A percentile compares a stretch with the other conserved stretches of the same genome.
These are phyloP conservation scores for Apodemia duryi DNA, from an alignment of 2,888 invertebrate genomes.

Conservation along the genomic window DNA sequence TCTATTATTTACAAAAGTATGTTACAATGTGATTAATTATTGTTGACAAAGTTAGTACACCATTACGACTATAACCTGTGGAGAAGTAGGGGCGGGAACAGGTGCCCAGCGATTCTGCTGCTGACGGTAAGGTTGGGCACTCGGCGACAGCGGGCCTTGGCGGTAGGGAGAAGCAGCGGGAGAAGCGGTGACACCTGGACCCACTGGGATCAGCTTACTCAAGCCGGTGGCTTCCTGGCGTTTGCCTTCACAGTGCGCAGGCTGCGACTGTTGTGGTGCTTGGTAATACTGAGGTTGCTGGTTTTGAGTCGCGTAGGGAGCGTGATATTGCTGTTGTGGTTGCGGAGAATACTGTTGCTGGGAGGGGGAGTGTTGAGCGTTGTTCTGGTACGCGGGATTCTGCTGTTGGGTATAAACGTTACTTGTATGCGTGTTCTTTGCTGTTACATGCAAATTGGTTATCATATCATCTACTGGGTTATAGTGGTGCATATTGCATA, in stretches of 20 bases:
- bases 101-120: slow-evolving; percentile 71
- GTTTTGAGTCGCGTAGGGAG: slow-evolving; percentile 31
- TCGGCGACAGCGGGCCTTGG: slow-evolving; percentile 57
- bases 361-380: slow-evolving; percentile 68
- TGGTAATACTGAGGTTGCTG: slow-evolving; percentile 36
- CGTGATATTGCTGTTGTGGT: slow-evolving; percentile 30
- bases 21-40: not conserved
- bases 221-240: slow-evolving; percentile 63
- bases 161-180: slow-evolving; percentile 47
- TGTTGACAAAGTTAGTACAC: not conserved
- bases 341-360: slow-evolving; percentile 30
- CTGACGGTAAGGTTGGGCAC: slow-evolving; percentile 61
- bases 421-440: slow-evolving; percentile 18
- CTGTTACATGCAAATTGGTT: slow-evolving; percentile 1
- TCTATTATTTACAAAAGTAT: not conserved
- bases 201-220: slow-evolving; percentile 70
- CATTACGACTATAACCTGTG: slow-evolving; percentile 53
- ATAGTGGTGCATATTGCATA: not conserved
- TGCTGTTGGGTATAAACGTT: slow-evolving; percentile 49
- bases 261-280: slow-evolving; percentile 42
- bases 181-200: slow-evolving; percentile 55
- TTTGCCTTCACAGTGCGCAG: slow-evolving; percentile 56
- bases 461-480: slow-evolving; percentile 5
- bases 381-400: slow-evolving; percentile 68
- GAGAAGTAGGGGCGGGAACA: slow-evolving; percentile 68